Conservation (phyloP, 2,888 invertebrate species). For the Apodemia zela region DNA sequence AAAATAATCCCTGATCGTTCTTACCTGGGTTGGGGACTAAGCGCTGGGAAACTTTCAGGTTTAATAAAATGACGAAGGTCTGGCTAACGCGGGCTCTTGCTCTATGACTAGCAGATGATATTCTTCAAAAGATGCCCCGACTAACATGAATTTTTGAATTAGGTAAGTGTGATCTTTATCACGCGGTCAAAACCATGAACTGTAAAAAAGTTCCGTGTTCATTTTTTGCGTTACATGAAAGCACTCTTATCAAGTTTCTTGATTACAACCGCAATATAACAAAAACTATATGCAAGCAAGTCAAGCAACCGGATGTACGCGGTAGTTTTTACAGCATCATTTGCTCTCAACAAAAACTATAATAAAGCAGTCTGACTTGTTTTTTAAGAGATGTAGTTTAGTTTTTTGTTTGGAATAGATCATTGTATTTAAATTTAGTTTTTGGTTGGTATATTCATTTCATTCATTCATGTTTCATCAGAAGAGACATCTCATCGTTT, state of each 20-base stretch:
- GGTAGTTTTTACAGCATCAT: constrained; percentile 6
- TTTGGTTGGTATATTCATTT: not conserved
- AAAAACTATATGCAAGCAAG: constrained; percentile 14
- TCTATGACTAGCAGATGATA: no score
- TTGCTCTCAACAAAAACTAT: constrained; percentile 13
- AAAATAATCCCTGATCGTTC: no score
- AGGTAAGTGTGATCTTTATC: no score
- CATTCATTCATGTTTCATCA: no score
- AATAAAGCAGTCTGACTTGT: constrained; percentile 12
- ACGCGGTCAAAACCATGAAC: no score
- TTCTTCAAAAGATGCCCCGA: no score
- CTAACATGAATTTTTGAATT: no score
- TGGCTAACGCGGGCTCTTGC: no score
- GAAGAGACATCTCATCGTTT: no score
- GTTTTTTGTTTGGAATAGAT: constrained; percentile 7
- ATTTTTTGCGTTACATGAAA: constrained; percentile 1
- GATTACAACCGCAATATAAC: constrained; percentile 12
- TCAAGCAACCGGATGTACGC: constrained; percentile 14
- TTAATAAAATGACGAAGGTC: no score
- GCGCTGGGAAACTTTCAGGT: no score
- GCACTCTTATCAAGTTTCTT: constrained; percentile 12
- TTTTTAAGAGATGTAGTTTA: constrained; percentile 10
- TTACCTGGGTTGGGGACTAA: no score
- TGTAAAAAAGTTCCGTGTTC: not conserved
- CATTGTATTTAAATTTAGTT: constrained; percentile 2